Percentiles rank a stretch among this genome's conserved stretches.
These are phyloP conservation scores for Apolygus lucorum DNA, from an alignment of 1,140 invertebrate genomes.

Conservation along the genomic window DNA sequence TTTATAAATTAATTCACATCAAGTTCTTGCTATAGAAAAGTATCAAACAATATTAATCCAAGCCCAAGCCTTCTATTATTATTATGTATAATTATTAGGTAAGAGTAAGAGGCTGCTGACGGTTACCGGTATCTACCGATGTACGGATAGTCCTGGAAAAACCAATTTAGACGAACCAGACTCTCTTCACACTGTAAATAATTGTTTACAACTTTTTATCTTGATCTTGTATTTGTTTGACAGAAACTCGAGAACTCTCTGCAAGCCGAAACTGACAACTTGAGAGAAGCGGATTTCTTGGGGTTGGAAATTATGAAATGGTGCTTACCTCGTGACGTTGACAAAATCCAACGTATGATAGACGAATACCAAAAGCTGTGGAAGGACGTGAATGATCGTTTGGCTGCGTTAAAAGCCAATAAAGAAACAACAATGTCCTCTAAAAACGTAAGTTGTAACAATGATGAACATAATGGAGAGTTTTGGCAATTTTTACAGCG, in stretches of 20 bases:
- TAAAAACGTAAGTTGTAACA: background rate
- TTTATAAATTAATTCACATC: no score
- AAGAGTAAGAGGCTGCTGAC: no score
- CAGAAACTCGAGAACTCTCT: constrained; percentile 50
- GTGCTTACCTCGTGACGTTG: constrained; percentile 45
- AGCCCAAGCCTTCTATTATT: no score
- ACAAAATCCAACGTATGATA: constrained; percentile 51
- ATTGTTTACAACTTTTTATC: background rate
- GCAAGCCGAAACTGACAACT: constrained; percentile 42
- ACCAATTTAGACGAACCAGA: no score
- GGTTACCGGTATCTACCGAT: no score
- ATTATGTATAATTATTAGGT: no score
- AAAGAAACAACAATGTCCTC: background rate
- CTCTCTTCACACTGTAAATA: background rate
- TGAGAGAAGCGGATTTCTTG: constrained; percentile 49
- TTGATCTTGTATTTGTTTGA: constrained; percentile 28
- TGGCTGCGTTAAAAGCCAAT: constrained; percentile 34
- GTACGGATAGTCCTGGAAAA: no score
- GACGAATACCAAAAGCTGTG: constrained; percentile 58
- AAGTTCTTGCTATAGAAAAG: no score
- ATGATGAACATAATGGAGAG: no score
- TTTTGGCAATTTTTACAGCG: no score
- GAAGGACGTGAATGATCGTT: constrained; percentile 50
- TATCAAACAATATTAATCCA: no score
- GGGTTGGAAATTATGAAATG: constrained; percentile 50